Evolutionary conservation across 2,113 vertebrate species (phyloP).

Genomic region (Oxyruncus cristatus): DNA sequence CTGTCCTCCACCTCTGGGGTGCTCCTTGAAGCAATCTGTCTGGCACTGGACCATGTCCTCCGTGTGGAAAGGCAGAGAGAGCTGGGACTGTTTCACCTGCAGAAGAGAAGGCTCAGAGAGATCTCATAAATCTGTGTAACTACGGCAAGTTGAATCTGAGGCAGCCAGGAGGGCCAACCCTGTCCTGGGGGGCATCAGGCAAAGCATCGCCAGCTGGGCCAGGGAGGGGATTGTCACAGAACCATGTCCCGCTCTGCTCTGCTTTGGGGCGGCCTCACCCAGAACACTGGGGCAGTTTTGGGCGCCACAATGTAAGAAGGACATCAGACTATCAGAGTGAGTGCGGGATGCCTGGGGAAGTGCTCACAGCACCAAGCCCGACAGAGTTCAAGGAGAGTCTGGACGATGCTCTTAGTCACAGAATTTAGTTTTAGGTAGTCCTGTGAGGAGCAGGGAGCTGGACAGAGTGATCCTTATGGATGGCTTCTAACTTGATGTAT

Average conservation of each 20-base stretch:
- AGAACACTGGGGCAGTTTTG: background rate
- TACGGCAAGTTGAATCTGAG: background rate
- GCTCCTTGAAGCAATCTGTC: background rate
- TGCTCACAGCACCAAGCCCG: background rate
- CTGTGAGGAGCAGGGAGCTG: background rate
- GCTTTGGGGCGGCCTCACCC: background rate
- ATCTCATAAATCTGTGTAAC: background rate
- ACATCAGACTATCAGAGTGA: background rate
- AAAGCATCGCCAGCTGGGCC: background rate
- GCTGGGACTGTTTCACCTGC: background rate
- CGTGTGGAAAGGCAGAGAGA: background rate
- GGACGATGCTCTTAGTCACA: background rate
- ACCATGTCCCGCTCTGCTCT: background rate
- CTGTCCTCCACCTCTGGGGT: background rate
- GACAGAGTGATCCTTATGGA: background rate
- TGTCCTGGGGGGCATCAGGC: background rate
- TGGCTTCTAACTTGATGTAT: background rate
- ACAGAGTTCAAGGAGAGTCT: background rate
- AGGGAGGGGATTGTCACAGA: background rate
- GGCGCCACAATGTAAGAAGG: background rate
- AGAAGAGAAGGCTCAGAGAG: background rate
- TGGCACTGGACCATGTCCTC: background rate
- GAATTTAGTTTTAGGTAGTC: background rate
- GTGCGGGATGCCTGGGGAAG: background rate
- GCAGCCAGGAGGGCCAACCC: background rate